These are phyloP conservation scores for Cinara cedri DNA, from an alignment of 2,888 invertebrate genomes.

Conservation along the genomic window DNA sequence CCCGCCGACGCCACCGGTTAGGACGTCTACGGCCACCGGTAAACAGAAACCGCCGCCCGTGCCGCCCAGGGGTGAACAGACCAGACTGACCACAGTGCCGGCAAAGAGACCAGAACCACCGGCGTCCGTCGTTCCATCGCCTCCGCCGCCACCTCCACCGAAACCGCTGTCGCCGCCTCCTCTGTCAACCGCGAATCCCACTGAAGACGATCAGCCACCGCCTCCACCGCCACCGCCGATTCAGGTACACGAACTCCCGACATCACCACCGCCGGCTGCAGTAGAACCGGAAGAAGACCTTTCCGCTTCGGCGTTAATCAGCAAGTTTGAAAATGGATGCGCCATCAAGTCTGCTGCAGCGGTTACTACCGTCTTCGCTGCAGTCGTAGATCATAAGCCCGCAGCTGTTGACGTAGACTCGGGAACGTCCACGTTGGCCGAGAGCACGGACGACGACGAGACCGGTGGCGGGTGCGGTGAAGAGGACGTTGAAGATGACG, in stretches of 20 bases:
- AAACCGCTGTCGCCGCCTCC: constrained; percentile 13
- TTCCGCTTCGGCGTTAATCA: constrained; percentile 49
- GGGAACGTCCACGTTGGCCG: constrained; percentile 51
- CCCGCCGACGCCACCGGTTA: constrained; percentile 46
- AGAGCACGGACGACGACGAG: constrained; percentile 54
- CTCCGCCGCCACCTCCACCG: constrained; percentile 35
- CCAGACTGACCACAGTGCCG: constrained; percentile 60
- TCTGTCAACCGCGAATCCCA: no score
- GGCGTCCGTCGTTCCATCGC: constrained; percentile 13
- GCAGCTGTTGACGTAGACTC: constrained; percentile 38
- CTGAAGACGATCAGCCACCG: background rate
- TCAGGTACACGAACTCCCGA: no score
- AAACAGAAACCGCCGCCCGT: constrained; percentile 61
- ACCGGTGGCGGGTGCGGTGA: constrained; percentile 56
- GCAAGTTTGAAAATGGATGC: constrained; percentile 46
- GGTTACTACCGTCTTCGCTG: background rate
- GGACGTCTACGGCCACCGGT: constrained; percentile 48
- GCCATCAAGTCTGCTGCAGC: background rate
- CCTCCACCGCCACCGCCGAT: background rate
- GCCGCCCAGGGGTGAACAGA: constrained; percentile 60
- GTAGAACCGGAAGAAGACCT: constrained; percentile 36
- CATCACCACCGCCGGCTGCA: background rate
- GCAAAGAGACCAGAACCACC: constrained; percentile 3
- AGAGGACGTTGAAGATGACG: constrained; percentile 58
- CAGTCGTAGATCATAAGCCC: background rate